phyloP scores from a whole-genome alignment of 2,888 invertebrate genomes.

The Cephus sareptanus region DNA sequence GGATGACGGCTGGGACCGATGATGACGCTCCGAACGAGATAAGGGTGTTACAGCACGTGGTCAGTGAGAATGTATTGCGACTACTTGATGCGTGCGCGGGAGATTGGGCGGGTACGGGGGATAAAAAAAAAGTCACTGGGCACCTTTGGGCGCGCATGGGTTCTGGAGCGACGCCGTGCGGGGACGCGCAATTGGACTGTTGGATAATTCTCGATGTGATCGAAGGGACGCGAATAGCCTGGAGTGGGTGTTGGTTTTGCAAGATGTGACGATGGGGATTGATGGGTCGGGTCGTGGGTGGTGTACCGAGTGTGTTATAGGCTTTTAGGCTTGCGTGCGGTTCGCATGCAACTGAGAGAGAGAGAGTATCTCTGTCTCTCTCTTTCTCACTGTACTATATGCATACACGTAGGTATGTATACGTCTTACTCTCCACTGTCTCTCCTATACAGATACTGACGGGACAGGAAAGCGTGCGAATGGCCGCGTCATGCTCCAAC shows the following conservation, averaged over 20 bases:
- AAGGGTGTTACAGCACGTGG: neutral
- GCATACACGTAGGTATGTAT: neutral
- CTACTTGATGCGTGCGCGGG: neutral
- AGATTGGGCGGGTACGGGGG: too few species aligned
- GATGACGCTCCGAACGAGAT: neutral
- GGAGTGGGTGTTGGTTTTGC: neutral
- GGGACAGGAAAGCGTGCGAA: slow-evolving; percentile 1
- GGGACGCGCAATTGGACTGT: neutral
- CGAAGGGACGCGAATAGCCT: neutral
- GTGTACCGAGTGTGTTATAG: neutral
- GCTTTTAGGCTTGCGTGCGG: neutral
- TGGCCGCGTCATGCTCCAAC: neutral
- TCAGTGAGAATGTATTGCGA: neutral
- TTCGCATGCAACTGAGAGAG: neutral
- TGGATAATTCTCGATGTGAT: neutral
- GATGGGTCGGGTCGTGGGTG: neutral
- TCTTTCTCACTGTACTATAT: neutral
- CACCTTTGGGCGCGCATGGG: too few species aligned
- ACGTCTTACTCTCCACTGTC: neutral
- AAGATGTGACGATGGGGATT: neutral
- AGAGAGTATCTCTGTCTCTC: neutral
- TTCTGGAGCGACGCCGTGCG: neutral
- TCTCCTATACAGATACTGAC: neutral
- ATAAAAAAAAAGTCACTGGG: too few species aligned
- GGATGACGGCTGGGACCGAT: neutral